phyloP scores from a whole-genome alignment of 2,797 vertebrate genomes.

The Peromyscus aztecus region DNA sequence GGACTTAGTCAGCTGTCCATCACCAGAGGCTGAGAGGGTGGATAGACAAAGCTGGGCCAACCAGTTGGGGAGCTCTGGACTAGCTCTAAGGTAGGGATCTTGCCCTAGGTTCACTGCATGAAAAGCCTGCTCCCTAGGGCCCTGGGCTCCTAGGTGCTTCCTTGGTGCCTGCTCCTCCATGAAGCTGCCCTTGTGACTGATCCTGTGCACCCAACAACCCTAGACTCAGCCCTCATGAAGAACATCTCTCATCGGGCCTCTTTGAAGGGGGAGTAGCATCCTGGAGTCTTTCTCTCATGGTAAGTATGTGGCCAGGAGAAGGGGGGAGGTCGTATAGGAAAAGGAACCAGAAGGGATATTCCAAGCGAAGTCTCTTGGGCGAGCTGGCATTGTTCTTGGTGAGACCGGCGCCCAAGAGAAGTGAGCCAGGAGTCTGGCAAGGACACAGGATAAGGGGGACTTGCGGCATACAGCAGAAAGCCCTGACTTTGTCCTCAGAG shows the following conservation, averaged over 20 bases:
- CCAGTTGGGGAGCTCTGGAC: neutral
- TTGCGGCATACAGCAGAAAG: neutral
- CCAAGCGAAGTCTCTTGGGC: neutral
- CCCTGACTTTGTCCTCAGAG: neutral
- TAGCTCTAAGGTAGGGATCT: neutral
- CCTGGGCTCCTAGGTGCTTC: neutral
- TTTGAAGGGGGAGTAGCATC: neutral
- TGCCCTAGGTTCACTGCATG: neutral
- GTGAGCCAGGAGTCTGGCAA: neutral
- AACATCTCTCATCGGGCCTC: neutral
- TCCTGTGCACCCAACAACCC: neutral
- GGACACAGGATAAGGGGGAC: neutral
- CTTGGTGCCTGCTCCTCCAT: neutral
- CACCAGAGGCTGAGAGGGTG: neutral
- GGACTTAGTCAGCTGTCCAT: neutral
- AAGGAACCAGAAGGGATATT: neutral
- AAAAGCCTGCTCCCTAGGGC: neutral
- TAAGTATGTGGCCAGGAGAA: neutral
- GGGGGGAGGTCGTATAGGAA: neutral
- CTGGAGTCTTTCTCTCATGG: neutral
- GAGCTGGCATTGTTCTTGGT: rapidly evolving
- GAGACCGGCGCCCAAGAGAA: neutral
- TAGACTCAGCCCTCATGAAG: neutral
- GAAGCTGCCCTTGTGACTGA: neutral
- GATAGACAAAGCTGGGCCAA: neutral